Evolutionary conservation across 2,113 vertebrate genomes (phyloP).

Genomic region (Dicrurus megarhynchus): DNA sequence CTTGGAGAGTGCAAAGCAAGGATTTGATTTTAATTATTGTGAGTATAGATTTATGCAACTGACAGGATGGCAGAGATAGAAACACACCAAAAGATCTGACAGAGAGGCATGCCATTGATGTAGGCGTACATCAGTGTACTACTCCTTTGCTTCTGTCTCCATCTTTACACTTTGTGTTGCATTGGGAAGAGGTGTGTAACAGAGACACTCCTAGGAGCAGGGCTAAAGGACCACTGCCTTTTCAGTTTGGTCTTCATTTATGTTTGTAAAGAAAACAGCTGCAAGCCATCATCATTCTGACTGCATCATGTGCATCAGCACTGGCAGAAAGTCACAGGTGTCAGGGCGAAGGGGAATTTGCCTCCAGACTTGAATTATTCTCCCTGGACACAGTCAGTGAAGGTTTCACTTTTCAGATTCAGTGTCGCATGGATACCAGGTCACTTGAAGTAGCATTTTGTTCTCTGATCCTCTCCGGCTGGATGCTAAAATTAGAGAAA

Average conservation of each 20-base stretch:
- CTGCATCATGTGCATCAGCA: neutral
- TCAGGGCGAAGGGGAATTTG: neutral
- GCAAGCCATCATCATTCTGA: neutral
- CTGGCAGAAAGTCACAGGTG: neutral
- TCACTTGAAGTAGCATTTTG: neutral
- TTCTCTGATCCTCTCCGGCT: neutral
- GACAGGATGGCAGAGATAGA: neutral
- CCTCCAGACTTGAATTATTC: neutral
- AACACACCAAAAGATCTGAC: neutral
- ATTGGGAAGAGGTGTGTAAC: neutral
- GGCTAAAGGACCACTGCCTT: neutral
- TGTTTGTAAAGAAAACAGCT: neutral
- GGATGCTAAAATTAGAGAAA: neutral
- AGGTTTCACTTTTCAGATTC: neutral
- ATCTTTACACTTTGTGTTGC: neutral
- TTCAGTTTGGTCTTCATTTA: neutral
- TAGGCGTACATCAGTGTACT: rapidly evolving
- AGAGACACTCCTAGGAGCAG: neutral
- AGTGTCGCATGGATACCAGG: neutral
- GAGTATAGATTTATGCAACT: neutral
- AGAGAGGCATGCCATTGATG: neutral
- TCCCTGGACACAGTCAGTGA: neutral
- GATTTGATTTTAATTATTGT: neutral
- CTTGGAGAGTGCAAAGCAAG: neutral
- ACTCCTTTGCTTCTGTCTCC: neutral